Evolutionary conservation across 2,797 vertebrate genomes (phyloP).

Genomic region (Xiphorhynchus erythropygius): DNA sequence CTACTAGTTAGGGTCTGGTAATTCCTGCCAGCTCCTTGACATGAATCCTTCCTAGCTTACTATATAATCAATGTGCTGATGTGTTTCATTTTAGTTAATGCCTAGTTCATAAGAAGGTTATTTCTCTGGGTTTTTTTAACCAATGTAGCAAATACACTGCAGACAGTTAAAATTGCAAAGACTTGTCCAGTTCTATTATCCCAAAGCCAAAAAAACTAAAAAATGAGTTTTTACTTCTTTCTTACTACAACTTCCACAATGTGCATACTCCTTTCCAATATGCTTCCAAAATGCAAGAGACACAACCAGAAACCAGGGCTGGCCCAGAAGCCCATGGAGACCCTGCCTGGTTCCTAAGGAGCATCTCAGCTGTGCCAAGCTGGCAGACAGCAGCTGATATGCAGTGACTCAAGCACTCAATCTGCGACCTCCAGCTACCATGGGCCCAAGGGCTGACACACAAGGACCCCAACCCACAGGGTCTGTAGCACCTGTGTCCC

Average conservation of each 20-base stretch:
- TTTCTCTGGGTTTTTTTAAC: background rate
- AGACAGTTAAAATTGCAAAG: background rate
- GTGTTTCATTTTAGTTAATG: background rate
- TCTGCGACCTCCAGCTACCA: background rate
- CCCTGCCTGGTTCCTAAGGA: background rate
- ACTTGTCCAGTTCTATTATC: background rate
- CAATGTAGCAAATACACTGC: rapidly evolving
- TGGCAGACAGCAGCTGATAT: background rate
- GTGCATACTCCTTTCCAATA: background rate
- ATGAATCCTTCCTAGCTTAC: background rate
- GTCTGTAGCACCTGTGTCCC: background rate
- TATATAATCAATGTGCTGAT: background rate
- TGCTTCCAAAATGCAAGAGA: background rate
- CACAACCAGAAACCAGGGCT: background rate
- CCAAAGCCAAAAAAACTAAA: background rate
- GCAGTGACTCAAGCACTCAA: background rate
- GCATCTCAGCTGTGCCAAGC: background rate
- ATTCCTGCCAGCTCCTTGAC: background rate
- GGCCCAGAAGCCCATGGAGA: background rate
- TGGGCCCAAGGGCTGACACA: rapidly evolving
- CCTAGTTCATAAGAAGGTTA: background rate
- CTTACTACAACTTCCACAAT: background rate
- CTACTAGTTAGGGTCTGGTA: background rate
- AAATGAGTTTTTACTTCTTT: background rate
- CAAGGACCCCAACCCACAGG: rapidly evolving